Evolutionary conservation across 2,888 invertebrate species (phyloP).

Genomic region (Alcis repandata): DNA sequence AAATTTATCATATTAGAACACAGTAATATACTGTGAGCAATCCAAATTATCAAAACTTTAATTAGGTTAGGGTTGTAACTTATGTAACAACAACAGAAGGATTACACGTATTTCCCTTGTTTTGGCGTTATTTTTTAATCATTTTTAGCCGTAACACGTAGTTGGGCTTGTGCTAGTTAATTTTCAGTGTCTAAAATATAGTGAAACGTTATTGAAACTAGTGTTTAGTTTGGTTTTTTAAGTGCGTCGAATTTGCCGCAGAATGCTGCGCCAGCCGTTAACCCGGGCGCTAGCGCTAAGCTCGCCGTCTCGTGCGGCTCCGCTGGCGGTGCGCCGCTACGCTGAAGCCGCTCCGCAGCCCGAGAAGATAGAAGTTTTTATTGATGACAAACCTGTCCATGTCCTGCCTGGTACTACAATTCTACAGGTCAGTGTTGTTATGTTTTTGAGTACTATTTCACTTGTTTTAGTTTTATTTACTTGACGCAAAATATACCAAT

Average conservation of each 20-base stretch:
- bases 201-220: slow-evolving; percentile 35
- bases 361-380: slow-evolving; percentile 97
- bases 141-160: slow-evolving; percentile 26
- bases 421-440: slow-evolving; percentile 89
- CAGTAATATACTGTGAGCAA: background rate
- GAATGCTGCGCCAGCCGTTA: slow-evolving; percentile 93
- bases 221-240: slow-evolving; percentile 44
- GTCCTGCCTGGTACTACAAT: slow-evolving; percentile 99
- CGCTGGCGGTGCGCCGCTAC: slow-evolving; percentile 78
- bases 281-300: slow-evolving; percentile 88
- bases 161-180: slow-evolving; percentile 13
- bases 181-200: slow-evolving; percentile 11
- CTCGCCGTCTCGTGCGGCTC: slow-evolving; percentile 74
- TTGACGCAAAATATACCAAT: no score
- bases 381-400: slow-evolving; percentile 97
- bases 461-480: no score
- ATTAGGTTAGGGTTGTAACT: slow-evolving; percentile 81
- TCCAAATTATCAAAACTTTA: slow-evolving; percentile 39
- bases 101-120: slow-evolving; percentile 55
- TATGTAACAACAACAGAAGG: slow-evolving; percentile 83
- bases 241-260: slow-evolving; percentile 58
- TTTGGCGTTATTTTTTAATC: slow-evolving; percentile 19
- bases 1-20: background rate
- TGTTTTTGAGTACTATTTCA: background rate
- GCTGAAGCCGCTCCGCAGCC: slow-evolving; percentile 86